Conservation (phyloP, 92 coral and sea anemone species). For the Parazoanthus swiftii region DNA sequence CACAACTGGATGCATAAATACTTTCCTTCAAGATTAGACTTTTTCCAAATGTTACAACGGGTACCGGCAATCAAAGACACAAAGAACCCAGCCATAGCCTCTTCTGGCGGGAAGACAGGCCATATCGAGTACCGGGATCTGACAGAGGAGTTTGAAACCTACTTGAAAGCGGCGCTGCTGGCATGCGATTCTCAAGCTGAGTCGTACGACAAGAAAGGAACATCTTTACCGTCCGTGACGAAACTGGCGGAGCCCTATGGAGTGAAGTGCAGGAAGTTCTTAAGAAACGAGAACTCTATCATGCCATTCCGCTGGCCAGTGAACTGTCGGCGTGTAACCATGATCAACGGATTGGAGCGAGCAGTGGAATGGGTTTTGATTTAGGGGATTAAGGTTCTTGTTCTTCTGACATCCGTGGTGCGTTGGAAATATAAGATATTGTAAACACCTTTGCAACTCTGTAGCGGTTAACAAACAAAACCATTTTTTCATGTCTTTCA, state of each 20-base stretch:
- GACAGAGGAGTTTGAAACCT: constrained; percentile 51
- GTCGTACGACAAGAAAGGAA: not conserved
- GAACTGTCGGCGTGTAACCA: constrained; percentile 60
- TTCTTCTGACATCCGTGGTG: too few species aligned
- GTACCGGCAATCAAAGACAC: constrained; percentile 58
- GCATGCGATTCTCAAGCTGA: constrained; percentile 1
- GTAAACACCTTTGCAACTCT: too few species aligned
- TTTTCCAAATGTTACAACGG: not conserved
- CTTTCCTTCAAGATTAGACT: not conserved
- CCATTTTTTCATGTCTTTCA: too few species aligned
- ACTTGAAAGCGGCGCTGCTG: constrained; percentile 62
- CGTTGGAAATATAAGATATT: too few species aligned
- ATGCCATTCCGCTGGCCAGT: constrained; percentile 57
- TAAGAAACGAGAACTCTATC: constrained; percentile 44
- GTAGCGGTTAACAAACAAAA: too few species aligned
- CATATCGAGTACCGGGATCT: constrained; percentile 57
- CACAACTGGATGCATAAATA: constrained; percentile 34
- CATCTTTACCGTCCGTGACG: not conserved
- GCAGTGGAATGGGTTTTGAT: constrained; percentile 54
- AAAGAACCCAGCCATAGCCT: constrained; percentile 41
- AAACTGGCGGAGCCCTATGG: too few species aligned
- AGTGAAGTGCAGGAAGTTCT: too few species aligned
- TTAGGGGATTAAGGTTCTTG: not conserved
- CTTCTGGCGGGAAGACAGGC: constrained; percentile 8
- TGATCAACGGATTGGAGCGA: constrained; percentile 40